These are phyloP conservation scores for Ivindomyrus marchei DNA, from an alignment of 2,113 vertebrate genomes.

Conservation along the genomic window DNA sequence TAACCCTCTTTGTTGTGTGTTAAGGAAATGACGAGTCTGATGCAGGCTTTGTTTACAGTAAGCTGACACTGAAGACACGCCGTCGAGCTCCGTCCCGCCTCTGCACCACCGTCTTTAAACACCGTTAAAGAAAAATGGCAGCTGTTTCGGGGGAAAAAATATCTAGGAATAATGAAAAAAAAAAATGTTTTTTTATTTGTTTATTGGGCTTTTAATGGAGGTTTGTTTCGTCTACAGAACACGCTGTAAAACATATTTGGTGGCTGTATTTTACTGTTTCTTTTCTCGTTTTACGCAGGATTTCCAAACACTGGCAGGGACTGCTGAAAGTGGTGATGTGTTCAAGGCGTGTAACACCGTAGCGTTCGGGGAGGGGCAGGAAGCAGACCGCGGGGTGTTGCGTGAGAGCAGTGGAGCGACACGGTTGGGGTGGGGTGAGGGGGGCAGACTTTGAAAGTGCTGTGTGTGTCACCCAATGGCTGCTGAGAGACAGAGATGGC, in stretches of 20 bases:
- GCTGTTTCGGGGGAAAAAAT: neutral
- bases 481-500: neutral
- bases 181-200: neutral
- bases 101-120: neutral
- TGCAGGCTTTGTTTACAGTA: slow-evolving; percentile 52
- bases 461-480: neutral
- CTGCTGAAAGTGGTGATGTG: neutral
- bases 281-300: neutral
- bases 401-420: neutral
- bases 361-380: neutral
- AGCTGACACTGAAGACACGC: slow-evolving; percentile 15
- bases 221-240: neutral
- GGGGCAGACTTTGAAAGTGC: neutral
- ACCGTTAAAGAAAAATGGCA: neutral
- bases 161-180: neutral
- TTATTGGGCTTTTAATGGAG: neutral
- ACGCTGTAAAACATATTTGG: neutral
- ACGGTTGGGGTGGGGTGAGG: neutral
- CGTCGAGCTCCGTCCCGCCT: neutral
- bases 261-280: neutral
- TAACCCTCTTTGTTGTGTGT: neutral
- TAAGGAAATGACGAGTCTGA: slow-evolving; percentile 5
- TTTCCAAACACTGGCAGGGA: neutral
- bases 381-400: neutral
- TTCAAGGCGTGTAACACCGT: neutral